These are phyloP conservation scores for Meiosimyza decipiens DNA, from an alignment of 2,888 invertebrate genomes.

Conservation along the genomic window DNA sequence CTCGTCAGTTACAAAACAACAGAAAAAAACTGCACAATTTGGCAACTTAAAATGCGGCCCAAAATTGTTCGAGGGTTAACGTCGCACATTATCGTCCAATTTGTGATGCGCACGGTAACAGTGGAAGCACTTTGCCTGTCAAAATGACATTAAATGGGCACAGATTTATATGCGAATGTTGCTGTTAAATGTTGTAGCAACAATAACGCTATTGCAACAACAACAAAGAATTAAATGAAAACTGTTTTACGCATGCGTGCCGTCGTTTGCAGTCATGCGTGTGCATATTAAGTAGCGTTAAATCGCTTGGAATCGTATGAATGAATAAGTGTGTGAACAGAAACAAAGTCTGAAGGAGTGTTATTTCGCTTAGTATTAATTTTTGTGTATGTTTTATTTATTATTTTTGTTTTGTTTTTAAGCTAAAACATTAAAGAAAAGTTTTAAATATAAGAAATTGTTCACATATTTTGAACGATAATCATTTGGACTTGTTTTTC, in stretches of 20 bases:
- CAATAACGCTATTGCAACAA: background rate
- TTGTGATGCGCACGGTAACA: background rate
- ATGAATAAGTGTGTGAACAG: too few relatives aligned
- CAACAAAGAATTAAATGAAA: background rate
- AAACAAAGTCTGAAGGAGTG: too few relatives aligned
- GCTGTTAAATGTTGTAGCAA: constrained; percentile 5
- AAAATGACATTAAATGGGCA: constrained; percentile 3
- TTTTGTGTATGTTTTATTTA: too few relatives aligned
- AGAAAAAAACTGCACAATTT: too few relatives aligned
- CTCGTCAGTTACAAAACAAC: too few relatives aligned
- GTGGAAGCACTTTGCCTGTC: constrained; percentile 18
- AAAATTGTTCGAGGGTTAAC: background rate
- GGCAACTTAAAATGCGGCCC: too few relatives aligned
- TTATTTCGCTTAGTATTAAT: too few relatives aligned
- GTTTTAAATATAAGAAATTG: too few relatives aligned
- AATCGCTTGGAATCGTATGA: constrained; percentile 18
- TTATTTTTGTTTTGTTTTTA: too few relatives aligned
- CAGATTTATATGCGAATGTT: constrained; percentile 16
- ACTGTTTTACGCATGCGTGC: constrained; percentile 31
- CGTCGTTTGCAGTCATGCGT: constrained; percentile 17
- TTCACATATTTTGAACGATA: too few relatives aligned
- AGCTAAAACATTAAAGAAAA: too few relatives aligned
- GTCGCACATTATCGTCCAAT: background rate
- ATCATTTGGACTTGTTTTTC: too few relatives aligned
- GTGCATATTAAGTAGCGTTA: constrained; percentile 4